Conservation (phyloP, 2,113 vertebrate genomes). For the Myiozetetes cayanensis region DNA sequence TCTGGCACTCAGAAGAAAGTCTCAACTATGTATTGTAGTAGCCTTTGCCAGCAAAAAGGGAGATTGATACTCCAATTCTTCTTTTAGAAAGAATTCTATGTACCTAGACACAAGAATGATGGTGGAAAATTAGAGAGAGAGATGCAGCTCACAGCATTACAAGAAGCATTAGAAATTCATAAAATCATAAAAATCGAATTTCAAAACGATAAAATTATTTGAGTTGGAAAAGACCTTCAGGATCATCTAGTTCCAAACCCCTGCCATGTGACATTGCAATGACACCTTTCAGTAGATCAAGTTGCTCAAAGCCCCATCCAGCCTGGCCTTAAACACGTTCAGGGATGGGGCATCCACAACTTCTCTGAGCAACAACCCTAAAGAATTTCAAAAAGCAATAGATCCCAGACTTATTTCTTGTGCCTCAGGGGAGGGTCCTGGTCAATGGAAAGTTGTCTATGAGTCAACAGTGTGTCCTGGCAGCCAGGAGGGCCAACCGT, state of each 20-base stretch:
- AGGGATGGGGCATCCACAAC: not conserved
- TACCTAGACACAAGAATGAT: not conserved
- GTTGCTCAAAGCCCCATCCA: not conserved
- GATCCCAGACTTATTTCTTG: not conserved
- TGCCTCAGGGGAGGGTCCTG: not conserved
- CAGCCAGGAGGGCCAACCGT: not conserved
- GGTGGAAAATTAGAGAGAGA: not conserved
- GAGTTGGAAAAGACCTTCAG: not conserved
- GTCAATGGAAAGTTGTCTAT: rapidly evolving
- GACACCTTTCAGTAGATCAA: not conserved
- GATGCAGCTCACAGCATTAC: not conserved
- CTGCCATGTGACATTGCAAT: not conserved
- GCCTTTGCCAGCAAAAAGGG: not conserved
- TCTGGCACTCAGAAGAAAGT: not conserved
- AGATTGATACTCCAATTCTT: not conserved
- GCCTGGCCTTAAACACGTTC: not conserved
- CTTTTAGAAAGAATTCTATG: not conserved
- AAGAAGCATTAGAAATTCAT: not conserved
- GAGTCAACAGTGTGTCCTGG: not conserved
- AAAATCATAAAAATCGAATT: not conserved
- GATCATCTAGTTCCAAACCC: not conserved
- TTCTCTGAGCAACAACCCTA: not conserved
- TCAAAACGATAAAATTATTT: not conserved
- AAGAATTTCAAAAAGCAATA: not conserved
- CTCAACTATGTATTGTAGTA: not conserved